A percentile compares a stretch with the other conserved stretches of the same genome.
Conservation (phyloP, 2,113 vertebrate species). For the Brachyhypopomus occidentalis region DNA sequence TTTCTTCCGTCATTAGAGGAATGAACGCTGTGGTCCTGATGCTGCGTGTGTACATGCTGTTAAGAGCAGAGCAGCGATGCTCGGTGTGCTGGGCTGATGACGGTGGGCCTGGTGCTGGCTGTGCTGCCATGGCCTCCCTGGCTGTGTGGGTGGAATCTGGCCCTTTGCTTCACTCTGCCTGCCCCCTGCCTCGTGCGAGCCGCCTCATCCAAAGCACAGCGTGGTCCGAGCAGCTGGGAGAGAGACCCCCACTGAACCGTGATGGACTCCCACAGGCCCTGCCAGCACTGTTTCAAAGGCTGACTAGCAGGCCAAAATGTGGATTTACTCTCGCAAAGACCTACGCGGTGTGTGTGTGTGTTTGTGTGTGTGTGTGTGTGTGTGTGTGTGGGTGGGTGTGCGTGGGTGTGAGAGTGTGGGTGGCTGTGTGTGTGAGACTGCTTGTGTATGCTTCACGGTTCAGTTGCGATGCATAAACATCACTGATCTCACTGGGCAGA, state of each 20-base stretch:
- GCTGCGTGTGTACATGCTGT: background rate
- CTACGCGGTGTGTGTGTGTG: background rate
- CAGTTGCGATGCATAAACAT: slow-evolving; percentile 38
- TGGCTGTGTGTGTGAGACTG: slow-evolving; percentile 10
- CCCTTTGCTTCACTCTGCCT: slow-evolving; percentile 34
- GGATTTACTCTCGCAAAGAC: slow-evolving; percentile 27
- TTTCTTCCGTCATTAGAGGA: background rate
- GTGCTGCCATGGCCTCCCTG: slow-evolving; percentile 18
- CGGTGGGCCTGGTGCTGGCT: background rate
- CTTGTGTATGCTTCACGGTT: slow-evolving; percentile 33
- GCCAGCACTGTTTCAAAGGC: slow-evolving; percentile 52
- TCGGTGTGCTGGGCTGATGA: background rate
- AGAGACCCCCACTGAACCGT: slow-evolving; percentile 66
- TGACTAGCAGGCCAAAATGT: slow-evolving; percentile 47
- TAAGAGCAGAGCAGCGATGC: background rate
- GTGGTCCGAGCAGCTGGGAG: slow-evolving; percentile 58
- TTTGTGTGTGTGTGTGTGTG: slow-evolving; percentile 21
- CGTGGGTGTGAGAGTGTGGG: slow-evolving; percentile 17
- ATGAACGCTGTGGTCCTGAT: background rate
- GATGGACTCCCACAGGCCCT: slow-evolving; percentile 64
- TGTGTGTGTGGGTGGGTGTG: slow-evolving; percentile 12
- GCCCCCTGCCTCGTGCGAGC: slow-evolving; percentile 20
- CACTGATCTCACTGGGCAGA: slow-evolving; percentile 36
- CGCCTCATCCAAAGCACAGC: slow-evolving; percentile 52
- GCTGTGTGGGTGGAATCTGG: slow-evolving; percentile 32